Conservation (phyloP, 92 coral and sea anemone genomes). For the Paramuricea clavata region DNA sequence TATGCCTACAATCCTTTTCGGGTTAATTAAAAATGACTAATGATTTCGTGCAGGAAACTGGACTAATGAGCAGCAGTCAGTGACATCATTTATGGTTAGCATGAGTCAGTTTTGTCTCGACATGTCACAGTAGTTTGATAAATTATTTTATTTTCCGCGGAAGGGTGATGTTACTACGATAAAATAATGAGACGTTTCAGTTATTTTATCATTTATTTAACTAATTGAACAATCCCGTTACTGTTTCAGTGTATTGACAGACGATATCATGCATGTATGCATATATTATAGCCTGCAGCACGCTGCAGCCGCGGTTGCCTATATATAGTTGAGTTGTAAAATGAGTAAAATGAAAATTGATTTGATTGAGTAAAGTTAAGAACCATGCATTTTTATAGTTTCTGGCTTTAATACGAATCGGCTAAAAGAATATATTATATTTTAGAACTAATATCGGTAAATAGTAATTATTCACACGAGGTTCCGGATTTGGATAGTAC, state of each 20-base stretch:
- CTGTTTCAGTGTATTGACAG: neutral
- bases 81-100: constrained; percentile 19
- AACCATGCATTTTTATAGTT: no score
- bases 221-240: no score
- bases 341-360: no score
- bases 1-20: neutral
- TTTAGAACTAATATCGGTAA: no score
- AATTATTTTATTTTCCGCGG: constrained; percentile 6
- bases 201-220: neutral
- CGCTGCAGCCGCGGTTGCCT: no score
- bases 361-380: no score
- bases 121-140: constrained; percentile 17
- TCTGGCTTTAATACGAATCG: no score
- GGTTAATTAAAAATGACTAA: constrained; percentile 3
- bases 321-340: no score
- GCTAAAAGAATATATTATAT: no score
- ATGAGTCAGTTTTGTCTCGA: neutral
- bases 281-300: no score
- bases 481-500: no score
- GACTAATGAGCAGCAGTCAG: constrained; percentile 12
- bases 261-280: neutral
- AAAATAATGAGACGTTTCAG: neutral
- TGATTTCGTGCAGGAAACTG: constrained; percentile 24
- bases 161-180: constrained; percentile 7
- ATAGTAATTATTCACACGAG: no score